phyloP scores from a whole-genome alignment of 2,888 invertebrate species.

The Sympetrum striolatum region DNA sequence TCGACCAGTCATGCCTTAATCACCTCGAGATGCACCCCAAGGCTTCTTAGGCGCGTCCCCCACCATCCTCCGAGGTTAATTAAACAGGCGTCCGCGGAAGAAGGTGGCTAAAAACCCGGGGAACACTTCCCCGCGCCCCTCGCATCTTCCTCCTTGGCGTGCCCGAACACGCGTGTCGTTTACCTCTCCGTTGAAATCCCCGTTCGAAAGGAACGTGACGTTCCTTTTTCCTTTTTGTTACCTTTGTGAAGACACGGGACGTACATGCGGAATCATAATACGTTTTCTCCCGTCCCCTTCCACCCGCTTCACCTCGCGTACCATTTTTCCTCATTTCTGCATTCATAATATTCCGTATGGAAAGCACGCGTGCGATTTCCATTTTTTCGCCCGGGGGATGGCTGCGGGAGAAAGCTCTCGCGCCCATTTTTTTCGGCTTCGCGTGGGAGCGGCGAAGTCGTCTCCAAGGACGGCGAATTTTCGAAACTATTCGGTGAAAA shows the following conservation, averaged over 20 bases:
- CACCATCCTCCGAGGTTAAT: neutral
- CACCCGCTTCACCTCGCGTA: neutral
- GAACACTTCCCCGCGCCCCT: neutral
- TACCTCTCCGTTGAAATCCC: neutral
- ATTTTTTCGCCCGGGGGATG: neutral
- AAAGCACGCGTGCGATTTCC: neutral
- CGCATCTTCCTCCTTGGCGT: neutral
- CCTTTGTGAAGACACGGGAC: neutral
- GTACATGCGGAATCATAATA: slow-evolving; percentile 14
- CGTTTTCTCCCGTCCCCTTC: neutral
- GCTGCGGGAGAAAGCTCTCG: neutral
- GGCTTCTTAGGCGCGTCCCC: neutral
- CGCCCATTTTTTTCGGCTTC: neutral
- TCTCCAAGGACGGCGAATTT: neutral
- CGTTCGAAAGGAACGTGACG: neutral
- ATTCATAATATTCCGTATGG: neutral
- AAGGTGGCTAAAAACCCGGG: neutral
- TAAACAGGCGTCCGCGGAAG: neutral
- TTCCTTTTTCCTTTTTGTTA: neutral
- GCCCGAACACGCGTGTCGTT: neutral
- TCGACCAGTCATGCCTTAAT: neutral
- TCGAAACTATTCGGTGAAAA: neutral
- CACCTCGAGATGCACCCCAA: neutral
- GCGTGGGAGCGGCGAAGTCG: neutral
- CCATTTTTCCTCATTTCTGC: neutral